A percentile compares a stretch with the other conserved stretches of the same genome.
These are phyloP conservation scores for Verasper variegatus DNA, from an alignment of 2,113 vertebrate genomes.

Conservation along the genomic window DNA sequence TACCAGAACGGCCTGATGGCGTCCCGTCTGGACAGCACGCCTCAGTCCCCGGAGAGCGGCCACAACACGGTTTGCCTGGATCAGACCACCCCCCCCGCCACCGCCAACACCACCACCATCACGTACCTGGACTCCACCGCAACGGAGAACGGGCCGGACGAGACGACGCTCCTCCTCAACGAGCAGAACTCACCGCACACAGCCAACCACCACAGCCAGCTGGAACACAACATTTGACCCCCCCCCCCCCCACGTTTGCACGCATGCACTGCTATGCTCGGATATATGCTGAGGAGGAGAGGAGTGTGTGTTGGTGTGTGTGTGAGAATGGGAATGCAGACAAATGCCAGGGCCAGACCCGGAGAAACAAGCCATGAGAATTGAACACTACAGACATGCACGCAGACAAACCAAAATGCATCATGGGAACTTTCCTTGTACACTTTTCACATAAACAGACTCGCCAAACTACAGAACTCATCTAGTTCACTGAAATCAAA, in stretches of 20 bases:
- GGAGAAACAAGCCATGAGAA: slow-evolving; percentile 50
- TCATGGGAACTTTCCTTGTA: slow-evolving; percentile 7
- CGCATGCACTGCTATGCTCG: slow-evolving; percentile 34
- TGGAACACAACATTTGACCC: slow-evolving; percentile 76
- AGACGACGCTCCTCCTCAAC: slow-evolving; percentile 91
- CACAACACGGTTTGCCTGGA: slow-evolving; percentile 62
- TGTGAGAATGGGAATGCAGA: slow-evolving; percentile 9
- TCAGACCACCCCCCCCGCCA: slow-evolving; percentile 24
- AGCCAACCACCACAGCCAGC: slow-evolving; percentile 79
- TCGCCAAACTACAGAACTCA: background rate
- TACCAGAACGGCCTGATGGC: slow-evolving; percentile 94
- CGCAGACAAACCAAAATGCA: slow-evolving; percentile 32
- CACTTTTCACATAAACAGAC: background rate
- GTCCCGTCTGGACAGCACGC: slow-evolving; percentile 90
- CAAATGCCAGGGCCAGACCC: slow-evolving; percentile 4
- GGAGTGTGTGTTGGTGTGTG: slow-evolving; percentile 17
- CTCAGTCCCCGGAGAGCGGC: slow-evolving; percentile 88
- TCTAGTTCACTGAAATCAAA: background rate
- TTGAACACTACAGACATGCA: slow-evolving; percentile 2
- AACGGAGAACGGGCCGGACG: slow-evolving; percentile 78
- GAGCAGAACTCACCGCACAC: slow-evolving; percentile 87
- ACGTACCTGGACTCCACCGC: slow-evolving; percentile 47
- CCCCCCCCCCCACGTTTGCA: slow-evolving; percentile 23
- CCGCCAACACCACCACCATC: slow-evolving; percentile 30
- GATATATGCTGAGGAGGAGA: slow-evolving; percentile 35